Conservation (phyloP, 30 jellyfish, hydroid and myxozoan genomes). For the Aurelia coerulea region DNA sequence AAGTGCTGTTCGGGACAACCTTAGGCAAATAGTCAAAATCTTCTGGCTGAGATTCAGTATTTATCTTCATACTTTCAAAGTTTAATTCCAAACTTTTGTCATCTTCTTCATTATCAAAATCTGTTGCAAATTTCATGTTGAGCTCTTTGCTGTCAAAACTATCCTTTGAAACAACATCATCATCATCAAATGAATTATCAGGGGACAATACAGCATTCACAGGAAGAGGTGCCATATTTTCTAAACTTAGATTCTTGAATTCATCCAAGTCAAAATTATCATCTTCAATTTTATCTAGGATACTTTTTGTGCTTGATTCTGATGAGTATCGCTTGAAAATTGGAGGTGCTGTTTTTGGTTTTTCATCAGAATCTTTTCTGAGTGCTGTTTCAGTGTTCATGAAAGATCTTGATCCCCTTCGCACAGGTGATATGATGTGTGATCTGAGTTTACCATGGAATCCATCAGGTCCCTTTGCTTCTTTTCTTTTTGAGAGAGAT, state of each 20-base stretch:
- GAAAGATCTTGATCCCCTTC: constrained; percentile 68
- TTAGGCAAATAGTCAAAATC: neutral
- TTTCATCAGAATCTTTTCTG: neutral
- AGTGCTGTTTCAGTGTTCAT: constrained; percentile 25
- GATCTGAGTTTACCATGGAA: constrained; percentile 32
- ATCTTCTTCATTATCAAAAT: neutral
- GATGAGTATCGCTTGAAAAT: constrained; percentile 52
- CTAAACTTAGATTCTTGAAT: constrained; percentile 15
- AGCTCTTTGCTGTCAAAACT: constrained; percentile 53
- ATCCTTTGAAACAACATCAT: constrained; percentile 31
- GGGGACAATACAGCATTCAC: constrained; percentile 50
- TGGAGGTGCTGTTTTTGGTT: neutral
- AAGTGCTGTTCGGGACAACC: neutral
- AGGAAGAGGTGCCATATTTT: constrained; percentile 38
- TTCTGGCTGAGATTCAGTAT: neutral
- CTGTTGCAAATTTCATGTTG: neutral
- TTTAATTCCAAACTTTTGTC: neutral
- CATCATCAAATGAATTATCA: constrained; percentile 58
- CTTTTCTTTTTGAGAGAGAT: constrained; percentile 49
- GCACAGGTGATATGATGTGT: constrained; percentile 57
- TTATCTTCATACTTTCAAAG: neutral
- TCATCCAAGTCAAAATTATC: constrained; percentile 13
- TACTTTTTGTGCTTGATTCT: constrained; percentile 23
- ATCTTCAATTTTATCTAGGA: neutral
- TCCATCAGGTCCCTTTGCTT: constrained; percentile 36